Base-by-base conservation (phyloP, 2,113 vertebrate species). In the Solea senegalensis region DNA sequence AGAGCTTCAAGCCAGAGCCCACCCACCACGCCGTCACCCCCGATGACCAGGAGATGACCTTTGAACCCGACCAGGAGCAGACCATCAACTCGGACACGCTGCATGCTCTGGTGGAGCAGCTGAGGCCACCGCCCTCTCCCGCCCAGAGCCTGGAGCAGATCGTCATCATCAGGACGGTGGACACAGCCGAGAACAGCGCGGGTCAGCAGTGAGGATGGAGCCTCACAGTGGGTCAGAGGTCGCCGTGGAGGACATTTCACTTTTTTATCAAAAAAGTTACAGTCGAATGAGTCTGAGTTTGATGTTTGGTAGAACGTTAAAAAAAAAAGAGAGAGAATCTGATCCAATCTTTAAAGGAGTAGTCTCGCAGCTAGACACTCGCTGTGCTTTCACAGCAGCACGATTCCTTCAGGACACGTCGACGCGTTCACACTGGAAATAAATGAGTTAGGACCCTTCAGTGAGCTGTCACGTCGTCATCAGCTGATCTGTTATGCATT, bases 151-250 rank as follows among this genome's bases (percentile, higher is more conserved):
- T 91, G 78, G 88, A 91, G 82, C 90, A 92, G 84, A 92, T 92
- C 43, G 88, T 92, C 86, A 92, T 92, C 84, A 91, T 92, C 76
- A 84, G 84, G 56, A 92, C 91, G 9, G 83, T 92, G 86, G 90
- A 91, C 87, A 81, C 83, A 39, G 55, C 51, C 1, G 87, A 89
- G 3, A 58, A 46, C 59, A 46, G 49, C 50, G 6, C 80, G 0
- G 53, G 83, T 1, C 86, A 73, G 57, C 76, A 90, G 84, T 90
- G 84, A 89, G 16, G 5, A 1, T 8, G 9, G 15, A 8, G 14
- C 9, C 15, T 50, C 14, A n/a, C 14, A 7, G 49, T 3, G n/a
- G 49, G 34, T 34, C 34, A 34, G 34, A 34, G 34, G 34, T 34
- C 34, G 5, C 34, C 34, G 34, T 34, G 34, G 34, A 34, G 34